Evolutionary conservation across 2,888 invertebrate genomes (phyloP).

Genomic region (Xanthorhoe designata): DNA sequence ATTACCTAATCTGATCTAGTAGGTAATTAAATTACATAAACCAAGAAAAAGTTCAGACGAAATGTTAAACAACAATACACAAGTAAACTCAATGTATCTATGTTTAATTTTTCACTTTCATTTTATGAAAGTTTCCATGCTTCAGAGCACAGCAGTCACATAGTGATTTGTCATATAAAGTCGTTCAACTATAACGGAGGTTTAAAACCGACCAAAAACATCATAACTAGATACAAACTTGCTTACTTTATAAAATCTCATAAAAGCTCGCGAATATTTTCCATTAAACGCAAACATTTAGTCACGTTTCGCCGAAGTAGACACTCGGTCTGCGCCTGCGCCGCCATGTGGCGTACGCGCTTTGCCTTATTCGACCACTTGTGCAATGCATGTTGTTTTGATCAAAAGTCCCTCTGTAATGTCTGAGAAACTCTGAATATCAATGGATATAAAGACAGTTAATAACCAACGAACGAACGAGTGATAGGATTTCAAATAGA

Average conservation of each 20-base stretch:
- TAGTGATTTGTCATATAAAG: too few species aligned
- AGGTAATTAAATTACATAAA: too few species aligned
- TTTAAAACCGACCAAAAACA: too few species aligned
- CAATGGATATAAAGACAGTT: slow-evolving; percentile 1
- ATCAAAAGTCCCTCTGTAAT: slow-evolving; percentile 51
- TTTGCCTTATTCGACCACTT: slow-evolving; percentile 57
- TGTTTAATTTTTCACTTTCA: too few species aligned
- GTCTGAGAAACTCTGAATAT: slow-evolving; percentile 12
- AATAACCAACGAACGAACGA: not conserved
- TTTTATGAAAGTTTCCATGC: too few species aligned
- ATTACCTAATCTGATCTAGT: too few species aligned
- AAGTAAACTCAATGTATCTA: too few species aligned
- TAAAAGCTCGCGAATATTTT: slow-evolving; percentile 39
- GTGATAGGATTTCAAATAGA: slow-evolving; percentile 2
- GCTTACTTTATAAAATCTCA: not conserved
- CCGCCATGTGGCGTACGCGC: slow-evolving; percentile 52
- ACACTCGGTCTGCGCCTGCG: slow-evolving; percentile 72
- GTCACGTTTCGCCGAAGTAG: slow-evolving; percentile 65
- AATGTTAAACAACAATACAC: too few species aligned
- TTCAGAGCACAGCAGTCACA: too few species aligned
- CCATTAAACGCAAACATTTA: slow-evolving; percentile 42
- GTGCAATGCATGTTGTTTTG: slow-evolving; percentile 53
- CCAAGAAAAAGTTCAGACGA: too few species aligned
- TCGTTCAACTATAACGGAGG: too few species aligned
- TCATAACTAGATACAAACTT: too few species aligned